These are phyloP conservation scores for Microplitis demolitor DNA, from an alignment of 1,140 invertebrate species.

Conservation along the genomic window DNA sequence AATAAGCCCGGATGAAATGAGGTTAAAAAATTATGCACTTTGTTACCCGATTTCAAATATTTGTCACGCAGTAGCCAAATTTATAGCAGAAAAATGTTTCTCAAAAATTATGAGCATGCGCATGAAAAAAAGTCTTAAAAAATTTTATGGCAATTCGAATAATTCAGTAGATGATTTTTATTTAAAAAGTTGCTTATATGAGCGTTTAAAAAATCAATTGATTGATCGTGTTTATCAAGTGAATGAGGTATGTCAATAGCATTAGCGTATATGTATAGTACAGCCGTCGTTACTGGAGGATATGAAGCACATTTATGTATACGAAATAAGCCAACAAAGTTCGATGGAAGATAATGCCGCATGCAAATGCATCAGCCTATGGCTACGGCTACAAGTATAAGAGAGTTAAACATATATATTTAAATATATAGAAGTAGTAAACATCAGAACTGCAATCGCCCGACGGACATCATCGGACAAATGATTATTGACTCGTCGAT, in stretches of 20 bases:
- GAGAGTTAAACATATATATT: not conserved
- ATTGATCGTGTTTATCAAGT: not conserved
- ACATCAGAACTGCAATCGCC: constrained; percentile 1
- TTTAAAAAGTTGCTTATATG: too few species aligned
- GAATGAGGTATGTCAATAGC: too few species aligned
- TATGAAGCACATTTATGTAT: not conserved
- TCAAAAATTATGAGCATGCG: too few species aligned
- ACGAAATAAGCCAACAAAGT: not conserved
- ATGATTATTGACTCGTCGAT: constrained; percentile 31
- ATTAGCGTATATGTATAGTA: not conserved
- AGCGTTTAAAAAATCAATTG: not conserved
- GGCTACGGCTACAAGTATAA: not conserved
- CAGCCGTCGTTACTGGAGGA: not conserved
- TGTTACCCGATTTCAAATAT: too few species aligned
- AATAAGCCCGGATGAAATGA: not conserved
- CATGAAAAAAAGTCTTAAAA: too few species aligned
- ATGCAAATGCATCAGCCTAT: constrained; percentile 16
- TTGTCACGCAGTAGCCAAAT: too few species aligned
- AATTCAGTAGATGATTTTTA: too few species aligned
- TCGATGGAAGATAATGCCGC: constrained; percentile 8
- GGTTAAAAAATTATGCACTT: too few species aligned
- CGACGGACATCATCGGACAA: constrained; percentile 27
- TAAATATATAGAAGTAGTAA: constrained; percentile 2
- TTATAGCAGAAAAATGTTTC: too few species aligned
- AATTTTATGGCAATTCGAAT: too few species aligned